These are phyloP conservation scores for Sabellastarte sp. DNA, from an alignment of 2,888 invertebrate genomes.

Conservation along the genomic window DNA sequence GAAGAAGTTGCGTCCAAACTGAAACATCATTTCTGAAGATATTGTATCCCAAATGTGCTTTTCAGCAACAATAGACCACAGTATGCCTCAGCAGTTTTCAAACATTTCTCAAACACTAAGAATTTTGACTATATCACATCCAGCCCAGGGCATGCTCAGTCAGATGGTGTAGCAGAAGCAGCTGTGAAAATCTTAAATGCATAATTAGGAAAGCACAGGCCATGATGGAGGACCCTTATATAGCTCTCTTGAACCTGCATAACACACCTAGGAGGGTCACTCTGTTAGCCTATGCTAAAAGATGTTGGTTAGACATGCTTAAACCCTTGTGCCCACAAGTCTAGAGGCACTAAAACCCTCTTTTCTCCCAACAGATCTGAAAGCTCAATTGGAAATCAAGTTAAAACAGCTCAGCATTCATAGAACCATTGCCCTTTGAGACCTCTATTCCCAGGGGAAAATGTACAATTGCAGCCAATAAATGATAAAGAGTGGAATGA, in stretches of 20 bases:
- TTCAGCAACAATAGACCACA: slow-evolving; percentile 28
- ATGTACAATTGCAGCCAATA: too few relatives aligned
- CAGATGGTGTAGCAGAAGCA: slow-evolving; percentile 30
- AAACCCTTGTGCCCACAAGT: too few relatives aligned
- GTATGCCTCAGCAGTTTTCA: slow-evolving; percentile 16
- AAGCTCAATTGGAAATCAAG: too few relatives aligned
- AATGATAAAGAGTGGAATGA: too few relatives aligned
- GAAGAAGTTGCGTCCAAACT: slow-evolving; percentile 17
- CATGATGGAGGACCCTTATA: not conserved
- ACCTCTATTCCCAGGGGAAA: too few relatives aligned
- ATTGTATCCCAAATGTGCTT: slow-evolving; percentile 19
- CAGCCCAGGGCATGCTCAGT: slow-evolving; percentile 20
- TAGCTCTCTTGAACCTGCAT: slow-evolving; percentile 4
- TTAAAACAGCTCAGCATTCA: too few relatives aligned
- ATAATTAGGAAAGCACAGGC: slow-evolving; percentile 16
- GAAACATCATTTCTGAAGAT: slow-evolving; percentile 14
- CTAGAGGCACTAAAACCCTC: too few relatives aligned
- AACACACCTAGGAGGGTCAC: too few relatives aligned
- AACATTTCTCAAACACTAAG: slow-evolving; percentile 19
- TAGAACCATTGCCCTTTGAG: too few relatives aligned
- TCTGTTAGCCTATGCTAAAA: too few relatives aligned
- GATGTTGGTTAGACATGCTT: too few relatives aligned
- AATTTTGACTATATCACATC: slow-evolving; percentile 25
- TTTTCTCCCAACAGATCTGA: too few relatives aligned
- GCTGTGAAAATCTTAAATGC: slow-evolving; percentile 28